phyloP scores from a whole-genome alignment of 1,140 invertebrate species.

The Euura saliciscinereae region DNA sequence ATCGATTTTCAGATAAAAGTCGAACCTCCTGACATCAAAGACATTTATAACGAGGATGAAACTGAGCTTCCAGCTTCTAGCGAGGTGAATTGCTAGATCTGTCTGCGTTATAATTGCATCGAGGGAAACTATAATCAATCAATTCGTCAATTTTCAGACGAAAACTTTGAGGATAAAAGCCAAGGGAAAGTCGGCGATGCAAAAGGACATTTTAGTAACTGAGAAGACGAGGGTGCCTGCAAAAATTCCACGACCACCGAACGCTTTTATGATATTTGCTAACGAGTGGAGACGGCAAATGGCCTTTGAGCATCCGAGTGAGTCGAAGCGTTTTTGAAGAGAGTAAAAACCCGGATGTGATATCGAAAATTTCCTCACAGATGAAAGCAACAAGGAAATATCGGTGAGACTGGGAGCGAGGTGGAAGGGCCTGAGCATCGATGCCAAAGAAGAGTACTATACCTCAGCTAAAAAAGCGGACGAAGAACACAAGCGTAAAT shows the following conservation, averaged over 20 bases:
- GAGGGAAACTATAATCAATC: not conserved
- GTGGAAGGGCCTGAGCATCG: conserved; percentile 58
- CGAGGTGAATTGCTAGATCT: not conserved
- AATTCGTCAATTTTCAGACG: conserved; percentile 1
- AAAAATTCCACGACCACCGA: conserved; percentile 33
- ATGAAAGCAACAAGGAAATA: conserved; percentile 61
- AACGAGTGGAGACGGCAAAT: conserved; percentile 59
- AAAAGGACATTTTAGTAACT: conserved; percentile 13
- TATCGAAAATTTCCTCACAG: conserved; percentile 25
- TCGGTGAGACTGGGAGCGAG: conserved; percentile 59
- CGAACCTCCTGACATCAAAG: conserved; percentile 41
- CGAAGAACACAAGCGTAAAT: conserved; percentile 59
- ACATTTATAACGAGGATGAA: conserved; percentile 39
- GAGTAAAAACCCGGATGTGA: not conserved
- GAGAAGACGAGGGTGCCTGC: not conserved
- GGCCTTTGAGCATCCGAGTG: conserved; percentile 53
- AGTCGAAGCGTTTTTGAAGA: conserved; percentile 13
- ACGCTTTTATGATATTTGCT: conserved; percentile 64
- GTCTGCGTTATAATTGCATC: not conserved
- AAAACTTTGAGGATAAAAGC: conserved; percentile 16
- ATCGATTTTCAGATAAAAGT: conserved; percentile 39
- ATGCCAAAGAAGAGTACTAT: conserved; percentile 57
- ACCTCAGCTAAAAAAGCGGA: conserved; percentile 51
- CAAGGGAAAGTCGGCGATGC: not conserved
- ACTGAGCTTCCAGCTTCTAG: conserved; percentile 2